These are phyloP conservation scores for Borostomias antarcticus DNA, from an alignment of 2,797 vertebrate species.

Conservation along the genomic window DNA sequence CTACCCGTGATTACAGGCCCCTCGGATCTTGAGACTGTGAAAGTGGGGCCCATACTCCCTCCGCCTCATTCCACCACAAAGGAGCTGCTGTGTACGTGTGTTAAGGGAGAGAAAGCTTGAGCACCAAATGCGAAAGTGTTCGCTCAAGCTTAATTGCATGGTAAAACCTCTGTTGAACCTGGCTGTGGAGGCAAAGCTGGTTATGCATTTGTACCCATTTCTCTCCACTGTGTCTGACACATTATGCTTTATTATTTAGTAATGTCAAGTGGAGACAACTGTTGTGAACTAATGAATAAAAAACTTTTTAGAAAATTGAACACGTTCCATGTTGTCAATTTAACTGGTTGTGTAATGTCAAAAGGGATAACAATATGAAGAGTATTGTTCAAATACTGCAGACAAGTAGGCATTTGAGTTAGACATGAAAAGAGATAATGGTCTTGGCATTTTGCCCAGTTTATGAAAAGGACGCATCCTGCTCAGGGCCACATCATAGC, in stretches of 20 bases:
- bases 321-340: too few species aligned
- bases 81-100: slow-evolving; percentile 51
- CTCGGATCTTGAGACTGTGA: slow-evolving; percentile 45
- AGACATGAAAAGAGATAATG: not conserved
- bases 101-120: slow-evolving; percentile 37
- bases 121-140: slow-evolving; percentile 47
- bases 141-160: slow-evolving; percentile 66
- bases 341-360: too few species aligned
- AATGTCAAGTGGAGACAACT: slow-evolving; percentile 59
- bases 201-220: slow-evolving; percentile 44
- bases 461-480: not conserved
- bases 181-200: slow-evolving; percentile 34
- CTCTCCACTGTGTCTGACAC: slow-evolving; percentile 49
- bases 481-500: too few species aligned
- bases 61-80: slow-evolving; percentile 56
- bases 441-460: not conserved
- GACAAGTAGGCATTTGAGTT: not conserved
- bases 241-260: slow-evolving; percentile 66
- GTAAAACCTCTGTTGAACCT: slow-evolving; percentile 53
- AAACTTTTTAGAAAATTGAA: slow-evolving; percentile 44
- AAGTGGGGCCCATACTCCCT: slow-evolving; percentile 30
- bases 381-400: not conserved
- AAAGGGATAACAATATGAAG: too few species aligned
- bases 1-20: slow-evolving; percentile 37
- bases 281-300: slow-evolving; percentile 70